These are phyloP conservation scores for Scrobipalpa costella DNA, from an alignment of 2,888 invertebrate species.

Conservation along the genomic window DNA sequence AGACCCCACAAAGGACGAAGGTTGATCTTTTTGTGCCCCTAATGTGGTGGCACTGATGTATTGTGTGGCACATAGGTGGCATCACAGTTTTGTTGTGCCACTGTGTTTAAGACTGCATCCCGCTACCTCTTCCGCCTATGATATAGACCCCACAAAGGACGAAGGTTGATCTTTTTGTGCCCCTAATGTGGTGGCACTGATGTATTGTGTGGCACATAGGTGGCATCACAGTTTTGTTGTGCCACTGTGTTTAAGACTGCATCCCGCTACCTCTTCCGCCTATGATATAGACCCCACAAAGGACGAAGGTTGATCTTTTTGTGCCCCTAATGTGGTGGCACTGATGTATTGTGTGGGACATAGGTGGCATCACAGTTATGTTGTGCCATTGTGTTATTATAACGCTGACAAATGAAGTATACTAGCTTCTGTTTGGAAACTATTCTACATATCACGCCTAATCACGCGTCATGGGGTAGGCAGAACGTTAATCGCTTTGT, in stretches of 20 bases:
- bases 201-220: neutral
- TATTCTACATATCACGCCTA: neutral
- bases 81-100: neutral
- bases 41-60: too few relatives aligned
- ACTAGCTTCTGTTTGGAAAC: neutral
- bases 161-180: neutral
- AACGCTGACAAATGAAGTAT: conserved; percentile 9
- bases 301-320: conserved; percentile 64
- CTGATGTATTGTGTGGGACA: conserved; percentile 52
- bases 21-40: neutral
- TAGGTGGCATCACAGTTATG: neutral
- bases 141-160: neutral
- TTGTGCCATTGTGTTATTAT: conserved; percentile 9
- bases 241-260: neutral
- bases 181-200: too few relatives aligned
- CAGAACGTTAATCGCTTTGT: too few relatives aligned
- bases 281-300: conserved; percentile 36
- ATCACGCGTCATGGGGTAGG: too few relatives aligned
- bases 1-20: neutral
- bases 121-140: too few relatives aligned
- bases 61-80: too few relatives aligned
- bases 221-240: neutral
- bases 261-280: conserved; percentile 27
- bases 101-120: too few relatives aligned
- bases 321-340: conserved; percentile 66